Conservation (phyloP, 2,797 vertebrate species). For the Diplodus sargus region DNA sequence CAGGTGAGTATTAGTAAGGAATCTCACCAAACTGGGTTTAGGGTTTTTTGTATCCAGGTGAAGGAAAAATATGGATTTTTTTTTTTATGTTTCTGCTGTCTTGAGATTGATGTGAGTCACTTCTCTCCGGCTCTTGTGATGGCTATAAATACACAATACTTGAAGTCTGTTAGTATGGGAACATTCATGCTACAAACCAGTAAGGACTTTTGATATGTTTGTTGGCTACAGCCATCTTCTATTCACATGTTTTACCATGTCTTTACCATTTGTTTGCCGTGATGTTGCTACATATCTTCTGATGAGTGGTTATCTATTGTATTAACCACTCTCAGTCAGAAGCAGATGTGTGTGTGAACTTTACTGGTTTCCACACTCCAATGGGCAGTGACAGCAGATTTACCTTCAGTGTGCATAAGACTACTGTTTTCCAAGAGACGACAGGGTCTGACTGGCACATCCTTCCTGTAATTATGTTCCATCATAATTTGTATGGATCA, state of each 20-base stretch:
- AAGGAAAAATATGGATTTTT: neutral
- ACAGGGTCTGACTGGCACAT: conserved; percentile 33
- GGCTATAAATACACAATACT: conserved; percentile 1
- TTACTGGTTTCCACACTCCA: conserved; percentile 28
- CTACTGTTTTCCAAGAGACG: conserved; percentile 1
- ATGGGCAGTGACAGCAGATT: conserved; percentile 32
- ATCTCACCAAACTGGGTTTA: neutral
- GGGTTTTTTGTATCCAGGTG: neutral
- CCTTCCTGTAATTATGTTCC: conserved; percentile 30
- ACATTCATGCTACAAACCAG: neutral
- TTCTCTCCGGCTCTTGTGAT: neutral
- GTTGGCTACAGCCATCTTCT: neutral
- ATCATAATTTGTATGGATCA: conserved; percentile 43
- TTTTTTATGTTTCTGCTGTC: neutral
- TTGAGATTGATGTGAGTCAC: neutral
- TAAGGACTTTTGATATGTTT: neutral
- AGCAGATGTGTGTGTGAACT: conserved; percentile 47
- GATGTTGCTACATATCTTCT: conserved; percentile 30
- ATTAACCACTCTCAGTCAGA: conserved; percentile 49
- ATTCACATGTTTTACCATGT: conserved; percentile 3
- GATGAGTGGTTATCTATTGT: conserved; percentile 52
- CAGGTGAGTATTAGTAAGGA: neutral
- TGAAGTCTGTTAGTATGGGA: conserved; percentile 4
- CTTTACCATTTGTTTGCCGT: conserved; percentile 15
- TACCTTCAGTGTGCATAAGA: conserved; percentile 7